Percentiles rank a stretch among this genome's conserved stretches.
Evolutionary conservation across 1,140 invertebrate genomes (phyloP).

Genomic region (Brachionus rotundiformis): DNA sequence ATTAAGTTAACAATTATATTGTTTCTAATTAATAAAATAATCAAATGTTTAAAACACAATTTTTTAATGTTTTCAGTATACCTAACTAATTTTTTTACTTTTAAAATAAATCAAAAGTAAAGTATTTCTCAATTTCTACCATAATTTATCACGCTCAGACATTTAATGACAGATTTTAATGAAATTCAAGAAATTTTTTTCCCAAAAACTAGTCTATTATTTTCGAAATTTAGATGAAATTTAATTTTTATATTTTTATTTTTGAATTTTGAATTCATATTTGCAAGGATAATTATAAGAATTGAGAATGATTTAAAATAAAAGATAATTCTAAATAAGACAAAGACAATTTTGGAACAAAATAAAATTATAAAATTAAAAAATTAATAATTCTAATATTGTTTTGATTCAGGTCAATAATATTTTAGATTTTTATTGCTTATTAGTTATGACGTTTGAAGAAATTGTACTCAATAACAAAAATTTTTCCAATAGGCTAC

Average conservation of each 20-base stretch:
- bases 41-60: no score
- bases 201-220: not conserved
- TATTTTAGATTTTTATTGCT: no score
- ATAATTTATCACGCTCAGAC: not conserved
- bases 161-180: no score
- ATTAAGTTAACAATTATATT: no score
- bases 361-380: not conserved
- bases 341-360: no score
- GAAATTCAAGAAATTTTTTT: not conserved
- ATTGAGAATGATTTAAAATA: no score
- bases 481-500: not conserved
- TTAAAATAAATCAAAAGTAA: not conserved
- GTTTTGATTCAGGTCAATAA: not conserved
- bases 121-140: not conserved
- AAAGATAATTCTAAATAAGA: slow-evolving; percentile 7
- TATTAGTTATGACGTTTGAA: no score
- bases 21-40: no score
- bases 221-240: not conserved
- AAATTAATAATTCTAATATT: not conserved
- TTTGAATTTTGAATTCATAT: no score
- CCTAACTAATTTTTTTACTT: not conserved
- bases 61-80: no score
- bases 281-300: no score
- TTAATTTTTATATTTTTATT: not conserved
- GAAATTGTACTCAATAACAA: not conserved